Evolutionary conservation across 2,113 vertebrate species (phyloP).

Genomic region (Aplodontia rufa): DNA sequence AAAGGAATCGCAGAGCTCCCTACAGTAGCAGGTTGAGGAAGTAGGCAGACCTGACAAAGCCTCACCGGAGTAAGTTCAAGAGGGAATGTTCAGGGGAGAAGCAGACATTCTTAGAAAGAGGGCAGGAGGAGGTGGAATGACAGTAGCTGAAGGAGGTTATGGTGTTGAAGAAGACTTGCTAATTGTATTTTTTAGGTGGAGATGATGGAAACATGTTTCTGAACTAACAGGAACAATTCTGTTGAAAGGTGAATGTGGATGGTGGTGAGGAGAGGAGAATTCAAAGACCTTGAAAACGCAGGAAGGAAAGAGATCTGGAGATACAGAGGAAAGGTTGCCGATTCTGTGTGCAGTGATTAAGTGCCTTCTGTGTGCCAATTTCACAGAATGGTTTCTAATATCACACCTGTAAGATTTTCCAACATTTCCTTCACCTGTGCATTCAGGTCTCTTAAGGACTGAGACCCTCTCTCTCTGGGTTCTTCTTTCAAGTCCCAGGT

Average conservation of each 20-base stretch:
- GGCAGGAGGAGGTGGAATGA: accelerated
- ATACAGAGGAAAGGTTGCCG: too few species aligned
- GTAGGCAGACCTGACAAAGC: background rate
- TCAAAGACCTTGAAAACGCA: background rate
- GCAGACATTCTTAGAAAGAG: background rate
- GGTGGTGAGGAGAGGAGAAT: background rate
- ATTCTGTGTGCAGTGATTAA: background rate
- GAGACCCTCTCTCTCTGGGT: background rate
- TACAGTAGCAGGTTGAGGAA: too few species aligned
- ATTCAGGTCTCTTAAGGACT: background rate
- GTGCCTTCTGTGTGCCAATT: too few species aligned
- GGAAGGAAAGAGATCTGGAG: background rate
- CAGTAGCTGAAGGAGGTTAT: background rate
- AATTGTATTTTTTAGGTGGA: background rate
- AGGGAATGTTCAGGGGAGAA: background rate
- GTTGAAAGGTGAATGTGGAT: background rate
- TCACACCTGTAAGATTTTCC: background rate
- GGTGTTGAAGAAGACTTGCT: background rate
- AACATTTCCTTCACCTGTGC: background rate
- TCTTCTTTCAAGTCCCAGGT: background rate
- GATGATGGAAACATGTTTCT: background rate
- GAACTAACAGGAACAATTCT: background rate
- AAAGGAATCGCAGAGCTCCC: background rate
- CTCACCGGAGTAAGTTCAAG: background rate
- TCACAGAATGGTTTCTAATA: background rate